phyloP scores from a whole-genome alignment of 2,888 invertebrate genomes.

The Oxycera nigricornis region DNA sequence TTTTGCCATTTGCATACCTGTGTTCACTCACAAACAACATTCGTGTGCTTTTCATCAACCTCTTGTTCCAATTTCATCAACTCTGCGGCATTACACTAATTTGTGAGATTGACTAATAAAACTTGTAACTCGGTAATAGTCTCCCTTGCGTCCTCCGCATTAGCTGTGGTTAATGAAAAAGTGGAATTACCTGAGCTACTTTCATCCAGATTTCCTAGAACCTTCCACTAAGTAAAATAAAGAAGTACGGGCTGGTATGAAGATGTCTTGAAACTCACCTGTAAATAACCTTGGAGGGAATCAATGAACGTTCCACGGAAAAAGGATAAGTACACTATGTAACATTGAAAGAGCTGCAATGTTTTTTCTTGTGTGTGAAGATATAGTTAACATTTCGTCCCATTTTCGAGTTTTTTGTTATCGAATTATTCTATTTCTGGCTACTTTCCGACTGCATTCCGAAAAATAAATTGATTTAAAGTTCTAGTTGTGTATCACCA shows the following conservation, averaged over 20 bases:
- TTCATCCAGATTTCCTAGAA: conserved; percentile 2
- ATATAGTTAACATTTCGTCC: neutral
- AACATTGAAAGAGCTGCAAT: neutral
- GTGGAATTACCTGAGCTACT: conserved; percentile 24
- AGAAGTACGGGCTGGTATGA: no score
- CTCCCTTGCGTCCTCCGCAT: conserved; percentile 33
- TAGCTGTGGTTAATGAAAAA: conserved; percentile 33
- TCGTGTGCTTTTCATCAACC: no score
- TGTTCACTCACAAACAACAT: no score
- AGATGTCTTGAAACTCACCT: no score
- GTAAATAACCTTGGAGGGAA: no score
- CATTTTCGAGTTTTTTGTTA: no score
- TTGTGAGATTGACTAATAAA: conserved; percentile 38
- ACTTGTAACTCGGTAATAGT: conserved; percentile 31
- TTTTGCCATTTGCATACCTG: neutral
- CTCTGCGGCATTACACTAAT: neutral
- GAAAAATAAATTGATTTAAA: no score
- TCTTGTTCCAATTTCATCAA: neutral
- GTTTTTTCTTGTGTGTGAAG: neutral
- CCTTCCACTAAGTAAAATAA: no score
- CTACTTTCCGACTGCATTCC: no score
- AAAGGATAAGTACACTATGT: neutral
- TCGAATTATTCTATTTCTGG: no score
- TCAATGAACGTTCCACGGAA: no score
- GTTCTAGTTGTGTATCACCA: no score